phyloP scores from a whole-genome alignment of 2,797 vertebrate genomes.

The Mastacembelus armatus region DNA sequence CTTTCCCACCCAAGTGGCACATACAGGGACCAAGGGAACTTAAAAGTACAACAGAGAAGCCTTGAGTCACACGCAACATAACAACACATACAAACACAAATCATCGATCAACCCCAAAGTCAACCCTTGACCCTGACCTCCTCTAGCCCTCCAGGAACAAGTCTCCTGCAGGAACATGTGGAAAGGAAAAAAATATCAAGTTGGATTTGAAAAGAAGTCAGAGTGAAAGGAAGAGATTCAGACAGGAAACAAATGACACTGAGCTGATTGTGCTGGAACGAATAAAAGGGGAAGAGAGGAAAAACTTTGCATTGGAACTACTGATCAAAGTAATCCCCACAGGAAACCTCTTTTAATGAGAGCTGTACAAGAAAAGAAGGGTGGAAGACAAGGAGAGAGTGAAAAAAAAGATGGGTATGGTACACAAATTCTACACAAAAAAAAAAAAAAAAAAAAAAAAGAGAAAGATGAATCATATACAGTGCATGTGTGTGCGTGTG shows the following conservation, averaged over 20 bases:
- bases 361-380: constrained; percentile 62
- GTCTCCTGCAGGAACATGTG: constrained; percentile 47
- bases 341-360: constrained; percentile 81
- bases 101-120: constrained; percentile 68
- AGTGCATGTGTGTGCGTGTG: constrained; percentile 16
- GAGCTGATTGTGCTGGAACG: constrained; percentile 65
- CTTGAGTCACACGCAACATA: constrained; percentile 52
- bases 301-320: constrained; percentile 80
- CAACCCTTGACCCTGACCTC: constrained; percentile 64
- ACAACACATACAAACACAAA: constrained; percentile 47
- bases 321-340: constrained; percentile 81
- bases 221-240: constrained; percentile 39
- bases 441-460: too few relatives aligned
- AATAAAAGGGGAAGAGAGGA: constrained; percentile 62
- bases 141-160: constrained; percentile 43
- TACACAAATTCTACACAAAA: constrained; percentile 58
- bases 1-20: constrained; percentile 66
- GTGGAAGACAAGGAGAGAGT: constrained; percentile 60
- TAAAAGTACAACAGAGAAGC: constrained; percentile 62
- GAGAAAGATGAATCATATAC: constrained; percentile 56
- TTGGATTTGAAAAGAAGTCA: constrained; percentile 47
- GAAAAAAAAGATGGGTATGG: constrained; percentile 51
- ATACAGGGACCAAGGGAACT: constrained; percentile 51
- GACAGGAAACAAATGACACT: constrained; percentile 58
- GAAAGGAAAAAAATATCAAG: constrained; percentile 42